Evolutionary conservation across 2,113 vertebrate species (phyloP).

Genomic region (Tetrax tetrax): DNA sequence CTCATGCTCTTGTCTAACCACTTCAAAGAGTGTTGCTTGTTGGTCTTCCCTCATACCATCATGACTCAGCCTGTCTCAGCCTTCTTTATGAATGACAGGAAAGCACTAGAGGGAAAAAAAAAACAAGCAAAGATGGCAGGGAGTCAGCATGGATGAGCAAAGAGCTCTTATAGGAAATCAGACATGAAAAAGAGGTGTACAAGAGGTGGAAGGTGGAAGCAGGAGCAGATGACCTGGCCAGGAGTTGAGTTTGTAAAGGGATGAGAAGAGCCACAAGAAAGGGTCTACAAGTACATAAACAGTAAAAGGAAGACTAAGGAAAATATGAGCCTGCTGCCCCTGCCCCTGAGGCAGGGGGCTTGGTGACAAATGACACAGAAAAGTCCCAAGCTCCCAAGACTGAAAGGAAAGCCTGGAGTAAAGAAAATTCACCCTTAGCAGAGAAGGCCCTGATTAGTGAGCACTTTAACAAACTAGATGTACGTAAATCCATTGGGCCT

Average conservation of each 20-base stretch:
- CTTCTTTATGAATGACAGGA: not conserved
- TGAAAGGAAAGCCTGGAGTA: not conserved
- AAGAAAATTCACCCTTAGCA: not conserved
- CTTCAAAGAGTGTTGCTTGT: not conserved
- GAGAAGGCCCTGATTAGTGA: not conserved
- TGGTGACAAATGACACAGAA: not conserved
- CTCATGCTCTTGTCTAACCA: not conserved
- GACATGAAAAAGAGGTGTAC: not conserved
- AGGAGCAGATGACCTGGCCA: not conserved
- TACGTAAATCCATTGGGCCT: not conserved
- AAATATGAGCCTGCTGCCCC: not conserved
- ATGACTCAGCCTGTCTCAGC: not conserved
- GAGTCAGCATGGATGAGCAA: not conserved
- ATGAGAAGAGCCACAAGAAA: not conserved
- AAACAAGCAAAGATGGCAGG: rapidly evolving
- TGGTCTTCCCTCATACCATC: not conserved
- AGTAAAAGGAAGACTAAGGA: not conserved
- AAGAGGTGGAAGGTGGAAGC: not conserved
- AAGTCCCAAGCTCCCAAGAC: not conserved
- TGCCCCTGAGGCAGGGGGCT: not conserved
- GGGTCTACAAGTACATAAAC: not conserved
- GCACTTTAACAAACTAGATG: not conserved
- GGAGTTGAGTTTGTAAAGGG: not conserved
- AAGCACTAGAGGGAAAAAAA: not conserved
- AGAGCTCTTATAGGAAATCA: not conserved